Evolutionary conservation across 2,888 invertebrate genomes (phyloP).

Genomic region (Mimas tiliae): DNA sequence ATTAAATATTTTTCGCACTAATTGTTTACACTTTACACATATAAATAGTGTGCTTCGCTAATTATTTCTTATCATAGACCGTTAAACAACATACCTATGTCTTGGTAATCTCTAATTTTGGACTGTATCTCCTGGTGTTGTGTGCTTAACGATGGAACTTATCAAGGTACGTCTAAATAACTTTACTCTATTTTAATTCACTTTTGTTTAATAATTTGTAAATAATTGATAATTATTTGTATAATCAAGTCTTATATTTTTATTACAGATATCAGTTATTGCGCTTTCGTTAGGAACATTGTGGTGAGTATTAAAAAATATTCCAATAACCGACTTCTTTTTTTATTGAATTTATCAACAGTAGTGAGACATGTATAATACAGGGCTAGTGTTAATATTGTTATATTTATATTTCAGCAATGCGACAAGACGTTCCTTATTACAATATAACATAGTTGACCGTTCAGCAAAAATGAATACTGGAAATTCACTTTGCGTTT

Average conservation of each 20-base stretch:
- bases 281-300: neutral
- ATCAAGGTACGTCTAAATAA: constrained; percentile 1
- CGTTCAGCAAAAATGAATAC: neutral
- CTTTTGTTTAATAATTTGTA: neutral
- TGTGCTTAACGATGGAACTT: neutral
- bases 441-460: neutral
- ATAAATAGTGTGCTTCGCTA: neutral
- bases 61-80: neutral
- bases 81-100: neutral
- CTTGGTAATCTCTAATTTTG: neutral
- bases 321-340: too few species aligned
- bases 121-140: neutral
- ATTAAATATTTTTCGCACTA: constrained; percentile 25
- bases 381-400: too few species aligned
- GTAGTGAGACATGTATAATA: too few species aligned
- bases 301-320: constrained; percentile 17
- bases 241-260: neutral
- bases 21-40: constrained; percentile 9
- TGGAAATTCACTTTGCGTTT: constrained; percentile 6
- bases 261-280: constrained; percentile 17
- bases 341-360: too few species aligned
- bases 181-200: neutral
- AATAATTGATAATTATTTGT: too few species aligned
- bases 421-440: neutral
- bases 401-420: neutral